Evolutionary conservation across 2,797 vertebrate genomes (phyloP).

Genomic region (Chelon auratus): DNA sequence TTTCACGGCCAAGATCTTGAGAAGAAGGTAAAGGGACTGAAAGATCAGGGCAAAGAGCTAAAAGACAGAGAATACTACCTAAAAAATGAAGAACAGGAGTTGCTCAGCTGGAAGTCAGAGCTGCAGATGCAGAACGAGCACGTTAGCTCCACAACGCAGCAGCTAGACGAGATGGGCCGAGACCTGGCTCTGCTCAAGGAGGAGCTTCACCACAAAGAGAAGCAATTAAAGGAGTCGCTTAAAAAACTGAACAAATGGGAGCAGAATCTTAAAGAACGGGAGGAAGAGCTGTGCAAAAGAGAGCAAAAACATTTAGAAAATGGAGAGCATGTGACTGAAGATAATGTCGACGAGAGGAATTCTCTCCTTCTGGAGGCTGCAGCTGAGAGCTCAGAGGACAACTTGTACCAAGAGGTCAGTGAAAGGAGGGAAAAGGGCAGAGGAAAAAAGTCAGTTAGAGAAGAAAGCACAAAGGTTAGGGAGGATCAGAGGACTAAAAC

Average conservation of each 20-base stretch:
- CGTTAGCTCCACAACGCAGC: slow-evolving; percentile 31
- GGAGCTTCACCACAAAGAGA: slow-evolving; percentile 62
- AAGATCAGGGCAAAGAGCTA: slow-evolving; percentile 71
- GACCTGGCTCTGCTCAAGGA: slow-evolving; percentile 59
- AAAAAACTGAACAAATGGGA: slow-evolving; percentile 59
- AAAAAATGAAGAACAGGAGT: slow-evolving; percentile 54
- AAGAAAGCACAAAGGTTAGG: not conserved
- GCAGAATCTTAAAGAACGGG: slow-evolving; percentile 43
- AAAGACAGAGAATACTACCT: slow-evolving; percentile 61
- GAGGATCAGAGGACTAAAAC: slow-evolving; percentile 29
- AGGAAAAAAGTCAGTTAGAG: slow-evolving; percentile 20
- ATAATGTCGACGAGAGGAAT: not conserved
- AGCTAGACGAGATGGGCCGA: slow-evolving; percentile 58
- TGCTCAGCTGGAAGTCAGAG: slow-evolving; percentile 60
- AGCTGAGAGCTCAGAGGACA: slow-evolving; percentile 6
- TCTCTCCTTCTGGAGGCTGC: not conserved
- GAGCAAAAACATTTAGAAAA: not conserved
- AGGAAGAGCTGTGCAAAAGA: slow-evolving; percentile 27
- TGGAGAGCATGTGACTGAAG: not conserved
- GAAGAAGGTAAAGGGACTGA: slow-evolving; percentile 77
- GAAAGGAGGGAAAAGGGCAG: slow-evolving; percentile 21
- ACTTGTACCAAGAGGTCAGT: slow-evolving; percentile 49
- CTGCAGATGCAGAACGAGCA: slow-evolving; percentile 49
- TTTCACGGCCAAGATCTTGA: slow-evolving; percentile 74
- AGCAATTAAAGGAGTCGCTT: slow-evolving; percentile 21